A percentile compares a stretch with the other conserved stretches of the same genome.
Evolutionary conservation across 2,797 vertebrate species (phyloP).

Genomic region (Acrossocheilus wenchowensis): DNA sequence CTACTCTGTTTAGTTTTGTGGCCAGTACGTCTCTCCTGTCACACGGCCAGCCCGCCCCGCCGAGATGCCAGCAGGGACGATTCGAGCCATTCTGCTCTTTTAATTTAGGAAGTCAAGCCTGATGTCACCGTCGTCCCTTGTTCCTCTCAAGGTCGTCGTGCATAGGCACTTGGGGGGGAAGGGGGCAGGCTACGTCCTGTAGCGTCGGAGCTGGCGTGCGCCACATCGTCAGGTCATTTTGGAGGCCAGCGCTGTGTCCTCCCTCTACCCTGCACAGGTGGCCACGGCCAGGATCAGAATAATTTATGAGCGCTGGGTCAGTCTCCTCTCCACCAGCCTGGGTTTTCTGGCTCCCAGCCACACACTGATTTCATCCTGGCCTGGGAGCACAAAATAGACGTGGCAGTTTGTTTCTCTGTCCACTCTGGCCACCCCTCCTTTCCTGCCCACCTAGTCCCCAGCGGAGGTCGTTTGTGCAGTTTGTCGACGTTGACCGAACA

Average conservation of each 20-base stretch:
- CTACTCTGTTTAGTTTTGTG: conserved; percentile 31
- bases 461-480: conserved; percentile 43
- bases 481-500: conserved; percentile 54
- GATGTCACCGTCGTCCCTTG: conserved; percentile 32
- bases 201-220: conserved; percentile 22
- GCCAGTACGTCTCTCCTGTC: conserved; percentile 33
- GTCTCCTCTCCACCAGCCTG: conserved; percentile 54
- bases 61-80: conserved; percentile 29
- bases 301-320: conserved; percentile 65
- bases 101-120: conserved; percentile 55
- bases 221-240: conserved; percentile 59
- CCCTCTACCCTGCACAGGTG: conserved; percentile 62
- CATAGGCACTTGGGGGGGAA: conserved; percentile 26
- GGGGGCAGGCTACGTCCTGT: conserved; percentile 47
- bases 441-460: conserved; percentile 27
- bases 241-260: conserved; percentile 57
- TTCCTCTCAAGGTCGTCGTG: conserved; percentile 49
- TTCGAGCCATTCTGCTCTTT: conserved; percentile 52
- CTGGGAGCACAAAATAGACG: conserved; percentile 39
- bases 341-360: conserved; percentile 59
- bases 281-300: conserved; percentile 59
- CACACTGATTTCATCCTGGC: conserved; percentile 53
- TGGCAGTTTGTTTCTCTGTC: conserved; percentile 43
- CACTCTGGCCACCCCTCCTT: conserved; percentile 42
- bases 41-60: conserved; percentile 30